Evolutionary conservation across 2,888 invertebrate genomes (phyloP).

Genomic region (Carterocephalus palaemon): DNA sequence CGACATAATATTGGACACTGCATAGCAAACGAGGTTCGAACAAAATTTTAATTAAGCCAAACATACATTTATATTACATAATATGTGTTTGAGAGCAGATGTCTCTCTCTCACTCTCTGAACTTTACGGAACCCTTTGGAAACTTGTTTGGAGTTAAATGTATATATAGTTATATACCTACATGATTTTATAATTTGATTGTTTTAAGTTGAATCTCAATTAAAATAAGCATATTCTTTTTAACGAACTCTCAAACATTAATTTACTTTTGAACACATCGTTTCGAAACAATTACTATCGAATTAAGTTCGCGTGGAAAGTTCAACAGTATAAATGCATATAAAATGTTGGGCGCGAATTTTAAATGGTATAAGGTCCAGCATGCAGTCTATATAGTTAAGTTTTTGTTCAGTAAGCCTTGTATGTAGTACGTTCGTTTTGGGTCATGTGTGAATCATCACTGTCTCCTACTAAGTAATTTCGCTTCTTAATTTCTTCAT

Average conservation of each 20-base stretch:
- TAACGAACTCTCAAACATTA: constrained; percentile 16
- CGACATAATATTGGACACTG: constrained; percentile 53
- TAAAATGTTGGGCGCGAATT: constrained; percentile 20
- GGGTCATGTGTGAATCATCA: no score
- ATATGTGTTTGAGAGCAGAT: constrained; percentile 2
- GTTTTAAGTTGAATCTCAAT: constrained; percentile 1
- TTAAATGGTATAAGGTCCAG: constrained; percentile 16
- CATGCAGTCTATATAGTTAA: constrained; percentile 9
- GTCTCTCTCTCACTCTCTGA: no score
- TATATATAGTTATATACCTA: not conserved
- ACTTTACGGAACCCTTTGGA: no score
- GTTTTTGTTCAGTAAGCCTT: constrained; percentile 13
- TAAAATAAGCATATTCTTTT: not conserved
- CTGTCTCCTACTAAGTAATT: no score
- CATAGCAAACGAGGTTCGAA: constrained; percentile 52
- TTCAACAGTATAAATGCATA: constrained; percentile 23
- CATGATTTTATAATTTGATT: constrained; percentile 2
- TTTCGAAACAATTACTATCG: constrained; percentile 23
- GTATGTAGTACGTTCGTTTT: constrained; percentile 6
- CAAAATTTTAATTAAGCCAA: constrained; percentile 59
- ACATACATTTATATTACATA: constrained; percentile 38
- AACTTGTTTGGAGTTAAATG: not conserved
- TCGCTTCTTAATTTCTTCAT: constrained; percentile 4
- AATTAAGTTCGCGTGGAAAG: constrained; percentile 23
- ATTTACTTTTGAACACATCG: constrained; percentile 22